Conservation (phyloP, 2,797 vertebrate species). For the Danio choprae region DNA sequence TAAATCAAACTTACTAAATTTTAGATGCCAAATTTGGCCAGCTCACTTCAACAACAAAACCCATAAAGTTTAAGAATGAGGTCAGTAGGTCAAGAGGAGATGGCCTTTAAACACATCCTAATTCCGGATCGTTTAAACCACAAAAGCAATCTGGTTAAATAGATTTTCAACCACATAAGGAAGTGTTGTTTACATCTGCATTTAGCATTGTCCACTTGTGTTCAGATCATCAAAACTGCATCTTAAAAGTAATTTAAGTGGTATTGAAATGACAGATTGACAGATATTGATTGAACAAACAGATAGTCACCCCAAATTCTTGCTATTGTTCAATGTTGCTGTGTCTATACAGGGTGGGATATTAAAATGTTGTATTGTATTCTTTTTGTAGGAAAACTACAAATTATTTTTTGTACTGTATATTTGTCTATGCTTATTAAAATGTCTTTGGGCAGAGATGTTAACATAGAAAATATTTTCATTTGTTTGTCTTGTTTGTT, state of each 20-base stretch:
- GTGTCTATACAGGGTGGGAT: not conserved
- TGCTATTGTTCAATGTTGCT: not conserved
- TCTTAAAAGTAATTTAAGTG: not conserved
- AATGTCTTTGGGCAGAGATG: not conserved
- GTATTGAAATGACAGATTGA: not conserved
- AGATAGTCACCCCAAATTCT: not conserved
- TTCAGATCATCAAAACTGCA: too few relatives aligned
- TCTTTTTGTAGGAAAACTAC: not conserved
- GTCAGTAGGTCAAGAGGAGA: too few relatives aligned
- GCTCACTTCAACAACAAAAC: too few relatives aligned
- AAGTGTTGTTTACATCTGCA: too few relatives aligned
- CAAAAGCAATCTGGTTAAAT: too few relatives aligned
- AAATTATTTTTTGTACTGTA: not conserved
- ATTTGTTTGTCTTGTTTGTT: not conserved
- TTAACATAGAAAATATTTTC: not conserved
- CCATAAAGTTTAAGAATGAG: too few relatives aligned
- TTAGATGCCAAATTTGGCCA: too few relatives aligned
- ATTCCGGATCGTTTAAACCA: too few relatives aligned
- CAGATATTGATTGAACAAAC: not conserved
- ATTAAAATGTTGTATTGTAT: not conserved
- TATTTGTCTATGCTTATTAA: not conserved
- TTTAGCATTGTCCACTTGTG: too few relatives aligned
- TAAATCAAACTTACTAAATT: too few relatives aligned
- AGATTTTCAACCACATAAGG: too few relatives aligned
- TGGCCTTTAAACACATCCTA: too few relatives aligned